Evolutionary conservation across 2,888 invertebrate species (phyloP).

Genomic region (Cephus sareptanus): DNA sequence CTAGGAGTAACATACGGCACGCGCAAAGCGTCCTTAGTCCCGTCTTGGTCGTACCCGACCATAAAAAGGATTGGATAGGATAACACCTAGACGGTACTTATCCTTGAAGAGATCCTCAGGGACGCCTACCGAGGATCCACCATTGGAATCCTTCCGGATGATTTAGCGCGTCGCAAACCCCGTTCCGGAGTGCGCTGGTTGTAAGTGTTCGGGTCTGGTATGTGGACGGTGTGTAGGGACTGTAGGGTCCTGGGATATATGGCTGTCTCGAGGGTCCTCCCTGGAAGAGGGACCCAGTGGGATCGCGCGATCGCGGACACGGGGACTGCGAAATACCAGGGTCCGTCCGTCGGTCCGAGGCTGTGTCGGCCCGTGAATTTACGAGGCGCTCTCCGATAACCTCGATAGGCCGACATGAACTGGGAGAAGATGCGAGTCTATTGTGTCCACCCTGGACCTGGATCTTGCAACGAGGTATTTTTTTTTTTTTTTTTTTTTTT

Average conservation of each 20-base stretch:
- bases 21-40: constrained; percentile 13
- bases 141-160: constrained; percentile 25
- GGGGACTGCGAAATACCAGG: constrained; percentile 38
- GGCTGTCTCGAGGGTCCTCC: constrained; percentile 42
- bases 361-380: constrained; percentile 44
- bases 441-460: background rate
- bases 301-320: constrained; percentile 25
- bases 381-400: constrained; percentile 45
- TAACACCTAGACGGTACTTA: background rate
- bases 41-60: background rate
- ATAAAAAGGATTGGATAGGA: background rate
- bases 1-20: constrained; percentile 25
- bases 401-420: constrained; percentile 44
- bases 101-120: background rate
- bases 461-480: background rate
- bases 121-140: background rate
- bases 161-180: constrained; percentile 38
- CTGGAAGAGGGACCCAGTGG: constrained; percentile 7
- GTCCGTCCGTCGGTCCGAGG: constrained; percentile 21
- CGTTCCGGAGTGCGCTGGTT: constrained; percentile 33
- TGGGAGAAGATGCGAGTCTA: background rate
- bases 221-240: constrained; percentile 45
- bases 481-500: constrained; percentile 3
- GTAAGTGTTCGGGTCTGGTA: constrained; percentile 57
- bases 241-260: constrained; percentile 49